Evolutionary conservation across 2,888 invertebrate species (phyloP).

Genomic region (Plebejus argus): DNA sequence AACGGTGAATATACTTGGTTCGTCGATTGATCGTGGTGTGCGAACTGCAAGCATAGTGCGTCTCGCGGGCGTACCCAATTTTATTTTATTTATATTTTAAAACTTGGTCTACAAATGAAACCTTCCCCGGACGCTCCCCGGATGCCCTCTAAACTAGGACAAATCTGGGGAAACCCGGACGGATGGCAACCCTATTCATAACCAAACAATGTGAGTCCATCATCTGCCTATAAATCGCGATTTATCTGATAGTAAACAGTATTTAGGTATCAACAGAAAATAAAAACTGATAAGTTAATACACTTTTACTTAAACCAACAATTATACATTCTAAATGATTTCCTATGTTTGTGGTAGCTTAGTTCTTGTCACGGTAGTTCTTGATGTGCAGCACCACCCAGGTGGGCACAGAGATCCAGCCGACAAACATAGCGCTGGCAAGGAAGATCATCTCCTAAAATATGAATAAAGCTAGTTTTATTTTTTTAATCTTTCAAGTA

Average conservation of each 20-base stretch:
- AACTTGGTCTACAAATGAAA: too few species aligned
- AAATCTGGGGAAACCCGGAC: too few species aligned
- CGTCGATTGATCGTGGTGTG: too few species aligned
- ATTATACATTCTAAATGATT: constrained; percentile 31
- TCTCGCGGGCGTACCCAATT: too few species aligned
- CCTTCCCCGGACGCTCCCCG: too few species aligned
- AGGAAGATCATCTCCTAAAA: constrained; percentile 65
- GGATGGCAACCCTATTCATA: too few species aligned
- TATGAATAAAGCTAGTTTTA: neutral
- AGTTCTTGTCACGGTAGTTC: constrained; percentile 62
- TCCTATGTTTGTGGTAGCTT: constrained; percentile 24
- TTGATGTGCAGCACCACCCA: constrained; percentile 72
- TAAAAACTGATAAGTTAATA: constrained; percentile 1
- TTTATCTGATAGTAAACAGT: neutral
- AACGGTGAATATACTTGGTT: too few species aligned
- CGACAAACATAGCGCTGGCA: constrained; percentile 56
- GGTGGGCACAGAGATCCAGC: constrained; percentile 63
- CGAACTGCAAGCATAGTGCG: too few species aligned
- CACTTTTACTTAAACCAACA: constrained; percentile 31
- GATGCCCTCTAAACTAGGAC: too few species aligned
- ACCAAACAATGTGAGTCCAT: too few species aligned
- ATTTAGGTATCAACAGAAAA: neutral
- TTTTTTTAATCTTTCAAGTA: neutral
- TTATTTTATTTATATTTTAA: too few species aligned
- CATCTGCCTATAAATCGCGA: too few species aligned